phyloP scores from a whole-genome alignment of 2,888 invertebrate species.

The Axea sp. region DNA sequence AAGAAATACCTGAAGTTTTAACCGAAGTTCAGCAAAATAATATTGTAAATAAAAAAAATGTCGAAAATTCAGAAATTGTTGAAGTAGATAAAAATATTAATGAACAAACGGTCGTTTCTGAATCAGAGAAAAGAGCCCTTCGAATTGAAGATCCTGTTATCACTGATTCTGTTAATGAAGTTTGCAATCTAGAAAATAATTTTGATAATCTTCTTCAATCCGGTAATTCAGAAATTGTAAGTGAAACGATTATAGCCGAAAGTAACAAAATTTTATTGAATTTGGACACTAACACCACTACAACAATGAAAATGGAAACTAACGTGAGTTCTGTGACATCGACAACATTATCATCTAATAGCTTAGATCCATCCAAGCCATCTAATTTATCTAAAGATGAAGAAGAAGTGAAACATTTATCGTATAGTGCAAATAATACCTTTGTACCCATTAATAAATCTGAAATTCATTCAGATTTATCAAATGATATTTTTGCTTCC shows the following conservation, averaged over 20 bases:
- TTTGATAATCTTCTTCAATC: constrained; percentile 72
- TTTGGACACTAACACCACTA: constrained; percentile 77
- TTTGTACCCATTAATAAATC: constrained; percentile 76
- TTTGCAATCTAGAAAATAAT: constrained; percentile 70
- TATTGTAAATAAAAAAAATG: neutral
- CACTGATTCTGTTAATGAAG: constrained; percentile 65
- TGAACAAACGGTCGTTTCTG: constrained; percentile 2
- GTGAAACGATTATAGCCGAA: constrained; percentile 62
- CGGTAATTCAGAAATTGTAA: constrained; percentile 63
- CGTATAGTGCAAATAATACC: constrained; percentile 73
- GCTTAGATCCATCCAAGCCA: constrained; percentile 56
- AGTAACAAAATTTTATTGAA: constrained; percentile 74
- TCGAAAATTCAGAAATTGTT: neutral
- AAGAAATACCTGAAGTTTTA: constrained; percentile 1
- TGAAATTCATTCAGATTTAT: constrained; percentile 80
- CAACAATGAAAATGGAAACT: constrained; percentile 74
- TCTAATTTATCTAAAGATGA: constrained; percentile 67
- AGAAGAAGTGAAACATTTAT: constrained; percentile 69
- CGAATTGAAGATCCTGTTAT: constrained; percentile 38
- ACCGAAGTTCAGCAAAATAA: neutral
- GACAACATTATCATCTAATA: constrained; percentile 37
- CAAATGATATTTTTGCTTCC: constrained; percentile 83
- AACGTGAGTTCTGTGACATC: constrained; percentile 28
- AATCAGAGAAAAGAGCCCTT: constrained; percentile 14
- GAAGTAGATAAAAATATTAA: constrained; percentile 19